A percentile compares a stretch with the other conserved stretches of the same genome.
Conservation (phyloP, 1,140 invertebrate species). For the Amyelois transitella region DNA sequence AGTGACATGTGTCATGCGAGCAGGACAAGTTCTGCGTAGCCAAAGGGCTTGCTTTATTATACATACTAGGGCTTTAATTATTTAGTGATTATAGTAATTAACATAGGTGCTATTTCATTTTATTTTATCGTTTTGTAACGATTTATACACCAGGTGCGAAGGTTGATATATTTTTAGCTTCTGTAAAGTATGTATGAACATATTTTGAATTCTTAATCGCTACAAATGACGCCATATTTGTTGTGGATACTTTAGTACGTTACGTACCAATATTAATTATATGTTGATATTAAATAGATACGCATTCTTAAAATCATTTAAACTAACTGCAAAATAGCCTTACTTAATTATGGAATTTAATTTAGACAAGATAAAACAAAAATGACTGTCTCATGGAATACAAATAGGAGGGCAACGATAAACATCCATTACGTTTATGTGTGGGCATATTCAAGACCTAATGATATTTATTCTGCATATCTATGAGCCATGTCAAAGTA, state of each 20-base stretch:
- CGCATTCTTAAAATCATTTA: too few species aligned
- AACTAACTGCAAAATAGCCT: too few species aligned
- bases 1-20: constrained; percentile 56
- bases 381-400: too few species aligned
- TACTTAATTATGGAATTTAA: too few species aligned
- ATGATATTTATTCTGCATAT: neutral
- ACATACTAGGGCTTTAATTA: neutral
- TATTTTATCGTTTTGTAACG: neutral
- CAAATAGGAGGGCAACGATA: too few species aligned
- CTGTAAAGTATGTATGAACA: neutral
- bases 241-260: too few species aligned
- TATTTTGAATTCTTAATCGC: neutral
- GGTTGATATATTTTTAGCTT: neutral
- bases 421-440: too few species aligned
- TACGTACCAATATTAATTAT: too few species aligned
- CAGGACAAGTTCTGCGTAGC: neutral
- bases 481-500: neutral
- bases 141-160: neutral
- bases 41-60: neutral
- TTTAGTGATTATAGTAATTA: neutral
- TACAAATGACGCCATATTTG: neutral
- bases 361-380: too few species aligned
- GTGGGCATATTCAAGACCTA: too few species aligned
- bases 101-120: neutral
- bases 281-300: too few species aligned